These are phyloP conservation scores for Andrena bicolor DNA, from an alignment of 2,888 invertebrate species.

Conservation along the genomic window DNA sequence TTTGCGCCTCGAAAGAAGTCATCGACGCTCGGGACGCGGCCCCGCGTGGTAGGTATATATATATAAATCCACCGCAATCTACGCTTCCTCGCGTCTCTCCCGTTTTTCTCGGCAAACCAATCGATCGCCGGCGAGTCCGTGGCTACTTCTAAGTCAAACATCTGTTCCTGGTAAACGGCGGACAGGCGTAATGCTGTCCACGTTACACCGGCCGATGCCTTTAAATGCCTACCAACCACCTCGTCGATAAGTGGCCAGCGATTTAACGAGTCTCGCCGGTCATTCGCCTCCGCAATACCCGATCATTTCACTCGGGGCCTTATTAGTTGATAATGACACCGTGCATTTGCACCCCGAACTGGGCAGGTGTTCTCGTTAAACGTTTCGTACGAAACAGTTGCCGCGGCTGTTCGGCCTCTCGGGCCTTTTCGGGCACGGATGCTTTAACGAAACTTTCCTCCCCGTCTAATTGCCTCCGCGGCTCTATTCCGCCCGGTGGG, in stretches of 20 bases:
- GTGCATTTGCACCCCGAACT: conserved; percentile 41
- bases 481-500: neutral
- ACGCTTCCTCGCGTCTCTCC: neutral
- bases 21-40: neutral
- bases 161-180: conserved; percentile 5
- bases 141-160: conserved; percentile 5
- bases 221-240: conserved; percentile 51
- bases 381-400: conserved; percentile 30
- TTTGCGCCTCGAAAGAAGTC: conserved; percentile 30
- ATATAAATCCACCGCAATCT: neutral
- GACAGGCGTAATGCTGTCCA: conserved; percentile 32
- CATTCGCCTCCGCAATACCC: conserved; percentile 55
- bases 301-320: conserved; percentile 55
- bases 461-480: neutral
- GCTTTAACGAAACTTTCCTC: neutral
- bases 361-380: conserved; percentile 50
- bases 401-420: conserved; percentile 1
- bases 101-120: neutral
- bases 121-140: conserved; percentile 1
- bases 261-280: conserved; percentile 64
- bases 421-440: conserved; percentile 1
- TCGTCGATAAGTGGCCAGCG: conserved; percentile 56
- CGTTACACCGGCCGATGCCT: conserved; percentile 41
- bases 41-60: neutral
- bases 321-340: conserved; percentile 56